phyloP scores from a whole-genome alignment of 2,797 vertebrate genomes.

The Cyclura pinguis region DNA sequence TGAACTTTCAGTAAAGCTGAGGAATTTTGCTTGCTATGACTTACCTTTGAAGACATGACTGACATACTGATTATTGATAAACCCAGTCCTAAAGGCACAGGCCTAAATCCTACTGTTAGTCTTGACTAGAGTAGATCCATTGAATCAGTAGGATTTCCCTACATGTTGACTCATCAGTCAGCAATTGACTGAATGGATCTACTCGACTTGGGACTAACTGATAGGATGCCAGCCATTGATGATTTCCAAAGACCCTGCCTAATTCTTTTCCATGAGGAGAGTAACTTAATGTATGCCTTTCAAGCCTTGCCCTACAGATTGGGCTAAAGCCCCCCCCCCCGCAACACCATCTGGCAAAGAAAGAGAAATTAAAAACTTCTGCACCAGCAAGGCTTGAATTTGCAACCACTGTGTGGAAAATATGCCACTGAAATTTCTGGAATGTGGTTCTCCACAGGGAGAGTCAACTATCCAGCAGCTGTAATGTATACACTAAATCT shows the following conservation, averaged over 20 bases:
- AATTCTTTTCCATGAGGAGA: background rate
- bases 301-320: background rate
- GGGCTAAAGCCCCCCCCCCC: background rate
- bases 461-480: background rate
- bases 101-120: no score
- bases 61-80: conserved; percentile 55
- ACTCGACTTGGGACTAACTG: no score
- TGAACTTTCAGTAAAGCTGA: conserved; percentile 71
- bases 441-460: background rate
- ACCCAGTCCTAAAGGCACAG: background rate
- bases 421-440: background rate
- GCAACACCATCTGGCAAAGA: no score
- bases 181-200: no score
- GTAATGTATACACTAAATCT: background rate
- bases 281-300: background rate
- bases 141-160: no score
- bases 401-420: background rate
- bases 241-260: background rate
- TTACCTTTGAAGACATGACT: conserved; percentile 58
- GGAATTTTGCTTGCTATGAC: conserved; percentile 56
- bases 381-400: background rate
- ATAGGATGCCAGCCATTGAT: background rate
- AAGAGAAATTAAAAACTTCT: background rate
- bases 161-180: no score
- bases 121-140: background rate